Base-by-base conservation (phyloP, 2,888 invertebrate species). In the Pachliopta kotzebuea region DNA sequence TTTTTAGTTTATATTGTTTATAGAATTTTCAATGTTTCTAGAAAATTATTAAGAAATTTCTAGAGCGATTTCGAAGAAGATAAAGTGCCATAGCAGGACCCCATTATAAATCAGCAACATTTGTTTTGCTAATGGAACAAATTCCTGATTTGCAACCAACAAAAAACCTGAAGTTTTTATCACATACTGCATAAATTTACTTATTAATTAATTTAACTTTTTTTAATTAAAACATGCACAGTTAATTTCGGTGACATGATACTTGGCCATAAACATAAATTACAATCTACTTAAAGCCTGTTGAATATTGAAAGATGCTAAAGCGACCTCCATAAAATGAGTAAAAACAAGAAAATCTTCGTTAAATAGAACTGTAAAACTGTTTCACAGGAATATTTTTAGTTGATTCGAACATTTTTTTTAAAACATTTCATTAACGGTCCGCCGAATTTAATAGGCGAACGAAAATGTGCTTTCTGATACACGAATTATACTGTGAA, bases 111-210 rank as follows among this genome's bases (percentile, higher is more conserved):
- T 90, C 89, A 74, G 76, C 76, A 76, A 81, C 76, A 85, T 82
- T 86, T 90, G 89, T 89, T 90, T 89, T 82, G 85, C 87, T 85
- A 88, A 89, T 89, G 86, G 87, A 88, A 90, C 86, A 88, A 86
- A 90, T 87, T 85, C 78, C 75, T 76, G 77, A 76, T 73, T 74
- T 73, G 78, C 70, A 79, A 52, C 17, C 42, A 57, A 65, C 20
- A n/a, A 21, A 14, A 24, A 31, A 49, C 24, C 7, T 18, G 26
- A 49, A 31, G 56, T 21, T 50, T 37, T 23, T 26, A 45, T 53
- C 45, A 53, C 52, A 53, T 31, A 52, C 26, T 20, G 55, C 18
- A 62, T 55, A 58, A 31, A 54, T 65, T 55, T 7, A 20, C 42
- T 58, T 54, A 56, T 56, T 57, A 31, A 56, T 57, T 42, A 56